These are phyloP conservation scores for Buphagus erythrorhynchus DNA, from an alignment of 2,797 vertebrate species.

Conservation along the genomic window DNA sequence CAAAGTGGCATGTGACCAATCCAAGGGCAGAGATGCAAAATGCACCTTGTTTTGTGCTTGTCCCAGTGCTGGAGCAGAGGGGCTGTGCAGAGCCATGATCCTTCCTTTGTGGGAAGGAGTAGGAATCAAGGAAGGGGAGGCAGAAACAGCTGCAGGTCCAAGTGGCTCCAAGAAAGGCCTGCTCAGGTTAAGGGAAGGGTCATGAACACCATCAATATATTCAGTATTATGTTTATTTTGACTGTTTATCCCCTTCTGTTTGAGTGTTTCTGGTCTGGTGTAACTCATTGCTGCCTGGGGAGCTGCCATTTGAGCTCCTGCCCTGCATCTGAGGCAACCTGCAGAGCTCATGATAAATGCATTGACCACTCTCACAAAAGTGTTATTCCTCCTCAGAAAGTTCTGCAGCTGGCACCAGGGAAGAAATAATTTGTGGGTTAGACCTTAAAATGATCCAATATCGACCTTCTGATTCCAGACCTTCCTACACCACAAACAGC, in stretches of 20 bases:
- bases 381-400: slow-evolving; percentile 3
- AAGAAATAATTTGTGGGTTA: not conserved
- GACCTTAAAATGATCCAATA: slow-evolving; percentile 5
- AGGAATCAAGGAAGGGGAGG: not conserved
- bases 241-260: not conserved
- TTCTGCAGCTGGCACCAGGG: not conserved
- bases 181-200: not conserved
- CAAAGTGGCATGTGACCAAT: accelerated
- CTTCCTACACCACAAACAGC: not conserved
- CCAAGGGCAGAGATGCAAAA: not conserved
- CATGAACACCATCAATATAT: not conserved
- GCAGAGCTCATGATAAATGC: not conserved
- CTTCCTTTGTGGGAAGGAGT: not conserved
- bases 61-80: not conserved
- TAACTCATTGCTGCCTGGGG: not conserved
- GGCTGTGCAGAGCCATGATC: not conserved
- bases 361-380: not conserved
- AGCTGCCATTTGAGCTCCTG: not conserved
- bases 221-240: not conserved
- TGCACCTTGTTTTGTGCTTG: not conserved
- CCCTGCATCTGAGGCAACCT: not conserved
- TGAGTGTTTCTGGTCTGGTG: not conserved
- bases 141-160: not conserved
- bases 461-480: slow-evolving; percentile 27
- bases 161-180: not conserved